Evolutionary conservation across 2,113 vertebrate species (phyloP).

Genomic region (Aix galericulata): DNA sequence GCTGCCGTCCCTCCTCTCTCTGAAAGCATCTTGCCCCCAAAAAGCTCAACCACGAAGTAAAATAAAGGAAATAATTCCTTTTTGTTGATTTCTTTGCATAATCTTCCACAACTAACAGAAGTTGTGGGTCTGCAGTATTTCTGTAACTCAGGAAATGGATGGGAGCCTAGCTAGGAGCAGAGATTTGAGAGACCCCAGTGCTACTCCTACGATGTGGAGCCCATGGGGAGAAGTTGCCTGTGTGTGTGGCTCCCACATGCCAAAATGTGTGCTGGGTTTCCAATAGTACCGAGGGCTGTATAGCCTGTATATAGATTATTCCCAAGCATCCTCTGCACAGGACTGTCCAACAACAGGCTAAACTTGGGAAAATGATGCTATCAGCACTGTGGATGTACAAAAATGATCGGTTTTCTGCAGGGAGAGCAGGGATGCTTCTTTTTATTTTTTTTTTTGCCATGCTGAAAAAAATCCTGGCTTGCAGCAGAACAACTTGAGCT

Average conservation of each 20-base stretch:
- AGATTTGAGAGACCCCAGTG: neutral
- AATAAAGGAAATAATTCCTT: neutral
- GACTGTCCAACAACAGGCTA: neutral
- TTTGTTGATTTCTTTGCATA: neutral
- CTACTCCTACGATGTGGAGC: neutral
- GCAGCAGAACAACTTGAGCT: neutral
- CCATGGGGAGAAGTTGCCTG: neutral
- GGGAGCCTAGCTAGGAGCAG: neutral
- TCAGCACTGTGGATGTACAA: neutral
- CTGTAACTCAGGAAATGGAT: neutral
- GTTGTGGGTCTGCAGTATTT: neutral
- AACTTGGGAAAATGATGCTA: neutral
- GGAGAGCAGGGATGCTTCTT: neutral
- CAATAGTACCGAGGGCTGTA: rapidly evolving
- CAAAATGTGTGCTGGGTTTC: neutral
- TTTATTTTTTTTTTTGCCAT: neutral
- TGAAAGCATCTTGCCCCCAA: neutral
- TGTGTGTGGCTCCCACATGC: neutral
- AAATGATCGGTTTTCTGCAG: neutral
- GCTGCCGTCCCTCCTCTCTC: neutral
- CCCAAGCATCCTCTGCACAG: neutral
- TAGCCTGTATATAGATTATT: neutral
- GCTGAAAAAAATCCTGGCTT: neutral
- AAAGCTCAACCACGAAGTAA: conserved; percentile 12
- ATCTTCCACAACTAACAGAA: neutral